Percentiles rank a stretch among this genome's conserved stretches.
phyloP scores from a whole-genome alignment of 2,888 invertebrate genomes.

The Hesperia comma region DNA sequence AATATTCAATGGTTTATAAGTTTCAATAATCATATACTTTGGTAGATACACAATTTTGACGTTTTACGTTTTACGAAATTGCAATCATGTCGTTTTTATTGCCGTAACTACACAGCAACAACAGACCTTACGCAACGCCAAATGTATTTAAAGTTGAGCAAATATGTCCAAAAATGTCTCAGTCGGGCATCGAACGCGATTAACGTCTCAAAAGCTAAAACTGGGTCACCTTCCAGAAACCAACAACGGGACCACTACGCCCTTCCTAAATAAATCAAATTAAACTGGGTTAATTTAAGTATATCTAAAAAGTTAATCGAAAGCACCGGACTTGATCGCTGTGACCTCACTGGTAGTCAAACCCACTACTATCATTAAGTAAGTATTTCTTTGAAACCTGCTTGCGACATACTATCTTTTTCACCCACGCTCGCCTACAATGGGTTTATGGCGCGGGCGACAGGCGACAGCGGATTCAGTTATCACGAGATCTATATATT shows the following conservation, averaged over 20 bases:
- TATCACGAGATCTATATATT: too few species aligned
- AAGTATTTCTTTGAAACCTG: constrained; percentile 58
- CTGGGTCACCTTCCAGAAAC: neutral
- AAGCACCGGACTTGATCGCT: constrained; percentile 30
- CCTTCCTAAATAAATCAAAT: neutral
- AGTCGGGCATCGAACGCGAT: too few species aligned
- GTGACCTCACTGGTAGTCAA: constrained; percentile 50
- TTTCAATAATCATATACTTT: too few species aligned
- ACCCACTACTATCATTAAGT: constrained; percentile 64
- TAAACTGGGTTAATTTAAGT: constrained; percentile 15
- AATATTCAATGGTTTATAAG: too few species aligned
- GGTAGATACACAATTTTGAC: too few species aligned
- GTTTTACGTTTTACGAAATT: too few species aligned
- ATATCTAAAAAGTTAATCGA: constrained; percentile 21
- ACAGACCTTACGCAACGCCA: too few species aligned
- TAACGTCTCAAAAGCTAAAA: neutral
- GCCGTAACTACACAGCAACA: too few species aligned
- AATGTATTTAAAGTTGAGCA: too few species aligned
- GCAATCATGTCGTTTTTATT: too few species aligned
- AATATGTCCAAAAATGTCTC: too few species aligned
- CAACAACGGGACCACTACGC: neutral
- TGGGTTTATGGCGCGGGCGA: constrained; percentile 45
- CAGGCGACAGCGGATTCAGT: neutral
- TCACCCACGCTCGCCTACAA: constrained; percentile 70
- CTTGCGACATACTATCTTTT: constrained; percentile 60